These are phyloP conservation scores for Melolontha melolontha DNA, from an alignment of 2,888 invertebrate species.

Conservation along the genomic window DNA sequence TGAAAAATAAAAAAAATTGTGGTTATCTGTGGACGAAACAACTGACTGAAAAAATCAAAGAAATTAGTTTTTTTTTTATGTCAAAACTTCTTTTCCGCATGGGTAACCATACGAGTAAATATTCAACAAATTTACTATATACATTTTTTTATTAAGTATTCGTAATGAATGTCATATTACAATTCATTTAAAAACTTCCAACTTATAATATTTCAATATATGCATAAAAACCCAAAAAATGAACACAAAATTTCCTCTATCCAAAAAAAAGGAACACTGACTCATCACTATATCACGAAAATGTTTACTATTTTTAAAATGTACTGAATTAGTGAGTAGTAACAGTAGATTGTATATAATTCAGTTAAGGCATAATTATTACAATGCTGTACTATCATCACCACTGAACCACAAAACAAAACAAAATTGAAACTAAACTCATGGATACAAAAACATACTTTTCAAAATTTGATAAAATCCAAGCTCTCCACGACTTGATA, in stretches of 20 bases:
- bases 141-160: constrained; percentile 40
- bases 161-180: constrained; percentile 39
- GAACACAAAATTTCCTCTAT: constrained; percentile 41
- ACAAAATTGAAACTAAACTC: constrained; percentile 28
- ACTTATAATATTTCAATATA: constrained; percentile 41
- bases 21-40: no score
- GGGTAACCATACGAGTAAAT: background rate
- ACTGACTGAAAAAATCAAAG: no score
- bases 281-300: constrained; percentile 33
- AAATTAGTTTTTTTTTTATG: no score
- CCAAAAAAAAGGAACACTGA: constrained; percentile 39
- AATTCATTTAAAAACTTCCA: constrained; percentile 35
- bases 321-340: constrained; percentile 17
- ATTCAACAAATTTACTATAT: constrained; percentile 34
- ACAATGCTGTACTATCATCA: constrained; percentile 33
- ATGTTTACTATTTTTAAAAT: constrained; percentile 20
- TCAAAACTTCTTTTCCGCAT: no score
- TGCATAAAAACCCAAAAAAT: constrained; percentile 42
- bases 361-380: constrained; percentile 42
- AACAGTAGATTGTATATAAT: constrained; percentile 36
- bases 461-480: constrained; percentile 22
- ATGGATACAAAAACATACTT: constrained; percentile 13
- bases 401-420: constrained; percentile 32
- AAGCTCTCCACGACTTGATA: constrained; percentile 38
- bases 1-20: no score